Evolutionary conservation across 2,797 vertebrate genomes (phyloP), one percentile per base, ranked within the genome.

Genomic region (Tenualosa ilisha): DNA sequence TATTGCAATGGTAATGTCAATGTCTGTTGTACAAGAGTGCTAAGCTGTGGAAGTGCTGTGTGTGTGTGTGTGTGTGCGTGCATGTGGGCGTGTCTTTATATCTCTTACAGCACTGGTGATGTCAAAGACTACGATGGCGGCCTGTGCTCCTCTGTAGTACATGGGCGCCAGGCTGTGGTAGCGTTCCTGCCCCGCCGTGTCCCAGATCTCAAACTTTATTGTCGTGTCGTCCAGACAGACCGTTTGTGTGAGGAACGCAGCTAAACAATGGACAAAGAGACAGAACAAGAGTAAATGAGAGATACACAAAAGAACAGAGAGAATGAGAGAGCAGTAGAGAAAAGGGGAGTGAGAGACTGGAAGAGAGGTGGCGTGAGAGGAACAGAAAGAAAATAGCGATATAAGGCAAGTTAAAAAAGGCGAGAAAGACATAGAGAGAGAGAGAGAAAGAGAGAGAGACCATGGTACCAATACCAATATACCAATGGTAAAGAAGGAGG

Each of bases 171-270:
- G 94, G 92, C 98, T 99, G 96, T 99, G 97, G 92, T 99, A 99
- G 65, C 97, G 96, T 93, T 98, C 98, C 86, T 99, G 98, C 50
- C 98, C 98, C 0, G 97, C 98, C 0, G 98, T 99, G 91, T 99
- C 98, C 97, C 98, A 99, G 90, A 99, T 99, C 90, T 99, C 98
- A 93, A 99, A 99, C 94, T 99, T 99, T 91, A 99, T 97, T 0
- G 97, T 99, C 88, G 97, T 98, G 93, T 99, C 97, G 2, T 98
- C 97, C 94, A 98, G 92, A 88, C 97, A 98, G 91, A 98, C 96
- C 0, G 97, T 98, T 95, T 99, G 97, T 85, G 98, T 99, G 88
- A 99, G 96, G 94, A 99, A 99, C 87, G 98, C 98, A 87, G 97
- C 98, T 99, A 79, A 2, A 85, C 37, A 85, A 81, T 11, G 54